Base-by-base conservation (phyloP, 2,113 vertebrate genomes). In the Acrocephalus kingi region DNA sequence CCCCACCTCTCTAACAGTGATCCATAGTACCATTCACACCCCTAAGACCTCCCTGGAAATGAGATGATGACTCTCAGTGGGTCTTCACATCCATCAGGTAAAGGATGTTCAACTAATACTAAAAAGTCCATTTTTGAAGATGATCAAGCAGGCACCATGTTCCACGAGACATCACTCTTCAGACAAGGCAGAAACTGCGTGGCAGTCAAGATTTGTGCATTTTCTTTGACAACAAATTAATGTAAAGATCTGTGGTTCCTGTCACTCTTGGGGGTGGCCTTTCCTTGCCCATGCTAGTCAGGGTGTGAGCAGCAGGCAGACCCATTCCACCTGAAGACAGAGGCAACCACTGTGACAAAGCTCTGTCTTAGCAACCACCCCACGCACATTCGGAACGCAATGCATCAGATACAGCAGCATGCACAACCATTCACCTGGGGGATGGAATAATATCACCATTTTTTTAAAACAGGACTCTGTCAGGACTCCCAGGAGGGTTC, bases 191-290 rank as follows among this genome's bases (percentile, higher is more conserved):
- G 43, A 93, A 71, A 55, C 62, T 78, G 55, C 63, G 62, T 68
- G 48, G 84, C 79, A 83, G 75, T 83, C 91, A 96, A 95, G 90
- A 75, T 28, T 18, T 56, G 25, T 86, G 68, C 46, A 37, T 86
- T 94, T 96, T 87, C 94, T 93, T 91, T 80, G 35, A 96, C 89
- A 93, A 58, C 66, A 82, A 95, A 96, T 96, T 95, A 95, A 93
- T 64, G 39, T 7, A 59, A 83, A 94, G 77, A 84, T 35, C 67
- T 91, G 62, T 91, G 66, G 80, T 75, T 94, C 63, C 68, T 87
- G n/a, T 77, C 85, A 49, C 71, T 59, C 30, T 5, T 52, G 61
- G 93, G 83, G 79, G 61, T 11, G 37, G 28, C 43, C 83, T 96
- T 90, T 72, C 71, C 31, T 76, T 74, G 45, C 82, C 80, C 15